Base-by-base conservation (phyloP, 2,888 invertebrate genomes). In the Drosophila demipolita region DNA sequence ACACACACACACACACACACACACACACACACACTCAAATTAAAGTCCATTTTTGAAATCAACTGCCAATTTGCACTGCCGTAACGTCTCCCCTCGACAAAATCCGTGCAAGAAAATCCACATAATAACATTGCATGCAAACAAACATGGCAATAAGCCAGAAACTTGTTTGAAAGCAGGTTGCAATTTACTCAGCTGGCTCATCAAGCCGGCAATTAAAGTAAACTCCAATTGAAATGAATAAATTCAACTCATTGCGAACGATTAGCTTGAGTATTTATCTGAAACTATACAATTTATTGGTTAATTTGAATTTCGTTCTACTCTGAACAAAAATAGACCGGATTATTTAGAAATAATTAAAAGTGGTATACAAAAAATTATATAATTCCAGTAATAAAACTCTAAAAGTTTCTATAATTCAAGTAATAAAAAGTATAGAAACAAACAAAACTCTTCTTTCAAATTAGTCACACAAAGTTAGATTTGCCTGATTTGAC, bases 1-100 rank as follows among this genome's bases (percentile, higher is more conserved):
- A 66, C 33, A 60, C 64, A 65, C 42, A 69, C 64, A 76, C 73
- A 76, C 86, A 49, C 29, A 40, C 23, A 45, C 53, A 60, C 50
- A 57, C 60, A 66, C 33, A 60, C 64, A 65, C 42, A 69, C 64
- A 76, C 73, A 76, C 86, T 86, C 69, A 73, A 83, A 89, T 85
- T 88, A 78, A 89, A 83, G 86, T 78, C 73, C 55, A 86, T 86
- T 83, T 86, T 73, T 86, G 75, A 86, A 88, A 78, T 84, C 89
- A 86, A 88, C 87, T 80, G 80, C 78, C 87, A 89, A 88, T 89
- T 85, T 86, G 82, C 72, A 73, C 72, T 71, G 54, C 45, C 59
- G 40, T 57, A 36, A 57, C 58, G 11, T 29, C 23, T 38, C 54
- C 64, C 33, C 35, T 26, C 79, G 23, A 9, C 40, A 54, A 55